These are phyloP conservation scores for Neomonachus schauinslandi DNA, from an alignment of 2,113 vertebrate species.

Conservation along the genomic window DNA sequence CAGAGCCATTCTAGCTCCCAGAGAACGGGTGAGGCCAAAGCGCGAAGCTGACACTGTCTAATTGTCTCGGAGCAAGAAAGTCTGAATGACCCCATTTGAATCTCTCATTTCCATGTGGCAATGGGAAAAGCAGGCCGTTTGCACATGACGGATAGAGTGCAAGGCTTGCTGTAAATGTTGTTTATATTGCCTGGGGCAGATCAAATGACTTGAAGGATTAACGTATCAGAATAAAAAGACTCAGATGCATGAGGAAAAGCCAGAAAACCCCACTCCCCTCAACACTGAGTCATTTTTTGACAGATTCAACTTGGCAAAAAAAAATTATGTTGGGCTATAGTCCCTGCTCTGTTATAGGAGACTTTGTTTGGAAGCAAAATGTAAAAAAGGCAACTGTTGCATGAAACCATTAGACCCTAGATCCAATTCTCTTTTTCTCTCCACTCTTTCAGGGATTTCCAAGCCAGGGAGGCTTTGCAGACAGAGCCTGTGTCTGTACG, in stretches of 20 bases:
- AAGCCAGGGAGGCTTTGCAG: background rate
- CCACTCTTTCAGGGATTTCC: background rate
- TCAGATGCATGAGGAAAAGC: slow-evolving; percentile 72
- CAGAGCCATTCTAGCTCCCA: slow-evolving; percentile 70
- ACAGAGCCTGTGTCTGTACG: background rate
- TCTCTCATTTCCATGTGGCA: slow-evolving; percentile 78
- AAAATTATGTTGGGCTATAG: slow-evolving; percentile 14
- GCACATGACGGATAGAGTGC: slow-evolving; percentile 80
- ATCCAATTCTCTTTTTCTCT: background rate
- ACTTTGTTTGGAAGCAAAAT: slow-evolving; percentile 42
- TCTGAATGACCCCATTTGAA: slow-evolving; percentile 81
- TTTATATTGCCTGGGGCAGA: slow-evolving; percentile 79
- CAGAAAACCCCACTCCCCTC: slow-evolving; percentile 49
- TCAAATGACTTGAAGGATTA: slow-evolving; percentile 84
- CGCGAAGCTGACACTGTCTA: slow-evolving; percentile 65
- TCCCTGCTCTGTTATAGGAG: slow-evolving; percentile 41
- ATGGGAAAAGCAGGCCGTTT: slow-evolving; percentile 80
- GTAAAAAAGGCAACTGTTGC: slow-evolving; percentile 10
- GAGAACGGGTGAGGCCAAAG: background rate
- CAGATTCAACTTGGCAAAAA: slow-evolving; percentile 47
- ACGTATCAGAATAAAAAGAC: slow-evolving; percentile 82
- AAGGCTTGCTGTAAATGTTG: slow-evolving; percentile 82
- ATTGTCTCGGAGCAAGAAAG: slow-evolving; percentile 75
- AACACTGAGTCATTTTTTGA: slow-evolving; percentile 55
- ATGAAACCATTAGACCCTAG: background rate